Evolutionary conservation across 2,797 vertebrate species (phyloP).

Genomic region (Pipistrellus pygmaeus): DNA sequence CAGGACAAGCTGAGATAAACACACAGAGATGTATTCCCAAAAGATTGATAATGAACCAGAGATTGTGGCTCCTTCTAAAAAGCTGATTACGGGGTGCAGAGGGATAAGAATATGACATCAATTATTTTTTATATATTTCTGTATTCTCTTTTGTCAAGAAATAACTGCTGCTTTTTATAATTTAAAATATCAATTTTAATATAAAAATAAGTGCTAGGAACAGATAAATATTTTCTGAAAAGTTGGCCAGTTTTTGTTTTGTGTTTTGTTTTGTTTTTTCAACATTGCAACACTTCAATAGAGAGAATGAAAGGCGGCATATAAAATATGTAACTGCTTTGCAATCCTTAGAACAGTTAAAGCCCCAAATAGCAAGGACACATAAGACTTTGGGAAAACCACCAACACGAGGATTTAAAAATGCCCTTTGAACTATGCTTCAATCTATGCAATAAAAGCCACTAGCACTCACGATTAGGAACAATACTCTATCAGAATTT

Average conservation of each 20-base stretch:
- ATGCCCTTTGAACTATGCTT: background rate
- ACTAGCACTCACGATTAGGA: background rate
- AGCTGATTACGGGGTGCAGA: background rate
- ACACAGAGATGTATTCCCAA: background rate
- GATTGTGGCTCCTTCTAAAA: background rate
- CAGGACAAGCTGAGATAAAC: background rate
- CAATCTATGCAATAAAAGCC: background rate
- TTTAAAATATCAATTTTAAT: conserved; percentile 49
- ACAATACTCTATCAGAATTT: conserved; percentile 1
- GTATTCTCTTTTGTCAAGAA: background rate
- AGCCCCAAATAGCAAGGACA: background rate
- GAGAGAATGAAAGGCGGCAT: background rate
- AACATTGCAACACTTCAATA: background rate
- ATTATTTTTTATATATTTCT: background rate
- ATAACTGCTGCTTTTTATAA: background rate
- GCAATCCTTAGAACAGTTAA: background rate
- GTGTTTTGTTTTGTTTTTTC: background rate
- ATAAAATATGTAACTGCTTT: background rate
- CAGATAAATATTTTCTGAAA: conserved; percentile 25
- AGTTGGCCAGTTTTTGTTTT: background rate
- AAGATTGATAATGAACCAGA: background rate
- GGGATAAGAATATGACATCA: background rate
- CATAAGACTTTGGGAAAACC: background rate
- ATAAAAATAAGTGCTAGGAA: background rate
- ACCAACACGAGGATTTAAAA: conserved; percentile 14